A percentile compares a stretch with the other conserved stretches of the same genome.
Conservation (phyloP, 2,113 vertebrate species). For the Bujurquina vittata region DNA sequence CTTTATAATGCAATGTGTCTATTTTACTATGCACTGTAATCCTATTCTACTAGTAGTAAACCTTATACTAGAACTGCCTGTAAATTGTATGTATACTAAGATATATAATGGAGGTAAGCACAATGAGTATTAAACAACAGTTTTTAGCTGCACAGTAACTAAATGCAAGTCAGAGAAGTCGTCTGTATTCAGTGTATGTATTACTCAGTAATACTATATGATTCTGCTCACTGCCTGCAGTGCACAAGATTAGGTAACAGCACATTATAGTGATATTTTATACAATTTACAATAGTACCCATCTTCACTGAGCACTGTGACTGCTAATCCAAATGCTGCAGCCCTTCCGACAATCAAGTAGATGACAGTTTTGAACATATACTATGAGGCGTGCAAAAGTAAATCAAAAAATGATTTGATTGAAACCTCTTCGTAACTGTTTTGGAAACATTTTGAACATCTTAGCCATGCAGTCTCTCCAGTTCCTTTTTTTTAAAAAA, state of each 20-base stretch:
- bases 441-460: conserved; percentile 16
- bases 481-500: background rate
- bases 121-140: conserved; percentile 48
- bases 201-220: conserved; percentile 62
- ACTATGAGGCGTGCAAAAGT: conserved; percentile 50
- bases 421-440: conserved; percentile 2
- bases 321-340: conserved; percentile 30
- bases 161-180: conserved; percentile 57
- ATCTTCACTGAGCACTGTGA: conserved; percentile 40
- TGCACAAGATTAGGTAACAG: conserved; percentile 61
- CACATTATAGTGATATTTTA: conserved; percentile 42
- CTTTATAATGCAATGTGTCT: conserved; percentile 34
- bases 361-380: conserved; percentile 49
- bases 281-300: conserved; percentile 63
- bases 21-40: conserved; percentile 36
- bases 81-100: conserved; percentile 51
- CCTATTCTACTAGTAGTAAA: conserved; percentile 46
- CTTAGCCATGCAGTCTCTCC: background rate
- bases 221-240: conserved; percentile 72
- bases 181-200: conserved; percentile 56
- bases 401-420: conserved; percentile 41
- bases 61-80: conserved; percentile 27
- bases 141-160: conserved; percentile 66
- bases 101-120: conserved; percentile 57
- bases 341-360: conserved; percentile 44